Evolutionary conservation across 2,888 invertebrate species (phyloP).

Genomic region (Terebella lapidaria): DNA sequence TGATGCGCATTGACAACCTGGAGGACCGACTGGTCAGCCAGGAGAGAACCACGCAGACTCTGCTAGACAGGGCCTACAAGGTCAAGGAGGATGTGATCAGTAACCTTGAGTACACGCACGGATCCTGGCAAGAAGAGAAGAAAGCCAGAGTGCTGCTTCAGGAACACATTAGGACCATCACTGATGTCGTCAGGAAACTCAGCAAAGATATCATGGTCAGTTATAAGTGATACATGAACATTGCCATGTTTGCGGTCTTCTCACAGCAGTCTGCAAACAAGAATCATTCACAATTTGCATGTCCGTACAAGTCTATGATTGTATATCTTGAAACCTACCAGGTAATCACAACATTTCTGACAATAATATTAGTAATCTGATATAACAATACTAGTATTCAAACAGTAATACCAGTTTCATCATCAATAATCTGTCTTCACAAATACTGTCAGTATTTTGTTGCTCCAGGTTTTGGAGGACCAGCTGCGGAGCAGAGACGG

Average conservation of each 20-base stretch:
- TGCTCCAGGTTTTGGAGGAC: conserved; percentile 38
- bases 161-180: conserved; percentile 52
- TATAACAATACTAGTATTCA: too few relatives aligned
- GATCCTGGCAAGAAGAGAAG: conserved; percentile 51
- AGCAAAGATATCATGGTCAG: conserved; percentile 46
- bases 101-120: conserved; percentile 47
- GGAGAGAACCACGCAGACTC: conserved; percentile 39
- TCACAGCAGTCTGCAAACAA: too few relatives aligned
- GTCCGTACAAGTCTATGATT: too few relatives aligned
- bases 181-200: conserved; percentile 47
- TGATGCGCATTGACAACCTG: conserved; percentile 15
- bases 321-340: too few relatives aligned
- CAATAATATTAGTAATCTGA: too few relatives aligned
- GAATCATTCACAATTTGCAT: too few relatives aligned
- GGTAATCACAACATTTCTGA: too few relatives aligned
- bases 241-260: not conserved
- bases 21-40: conserved; percentile 43
- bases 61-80: conserved; percentile 46
- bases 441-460: too few relatives aligned
- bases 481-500: conserved; percentile 37
- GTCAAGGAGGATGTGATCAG: conserved; percentile 49
- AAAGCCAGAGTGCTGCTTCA: conserved; percentile 44
- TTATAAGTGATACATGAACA: not conserved
- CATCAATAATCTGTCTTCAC: too few relatives aligned
- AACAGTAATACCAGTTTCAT: too few relatives aligned